A percentile compares a stretch with the other conserved stretches of the same genome.
phyloP scores from a whole-genome alignment of 2,113 vertebrate genomes.

The Xyrauchen texanus region DNA sequence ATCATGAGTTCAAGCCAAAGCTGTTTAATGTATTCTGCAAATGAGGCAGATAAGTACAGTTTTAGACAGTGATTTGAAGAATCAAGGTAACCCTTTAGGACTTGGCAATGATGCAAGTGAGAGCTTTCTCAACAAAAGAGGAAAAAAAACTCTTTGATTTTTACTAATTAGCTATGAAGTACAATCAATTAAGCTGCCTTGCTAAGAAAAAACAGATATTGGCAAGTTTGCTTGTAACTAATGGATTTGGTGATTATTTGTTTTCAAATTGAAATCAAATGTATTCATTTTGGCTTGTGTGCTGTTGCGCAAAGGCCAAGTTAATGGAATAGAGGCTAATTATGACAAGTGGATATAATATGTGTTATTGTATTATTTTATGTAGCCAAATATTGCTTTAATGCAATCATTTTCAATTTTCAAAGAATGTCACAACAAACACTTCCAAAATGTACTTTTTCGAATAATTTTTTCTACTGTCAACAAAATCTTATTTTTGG shows the following conservation, averaged over 20 bases:
- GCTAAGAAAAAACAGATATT: conserved; percentile 3
- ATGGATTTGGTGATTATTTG: not conserved
- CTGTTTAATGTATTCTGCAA: conserved; percentile 24
- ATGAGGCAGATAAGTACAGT: conserved; percentile 8
- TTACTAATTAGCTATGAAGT: not conserved
- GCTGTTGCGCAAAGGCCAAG: not conserved
- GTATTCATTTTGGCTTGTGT: conserved; percentile 25
- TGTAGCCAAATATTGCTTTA: not conserved
- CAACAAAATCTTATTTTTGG: not conserved
- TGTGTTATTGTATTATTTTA: conserved; percentile 3
- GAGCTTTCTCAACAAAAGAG: too few relatives aligned
- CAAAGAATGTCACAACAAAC: not conserved
- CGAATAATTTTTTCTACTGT: not conserved
- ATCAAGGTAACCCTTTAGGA: not conserved
- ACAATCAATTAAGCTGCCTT: not conserved
- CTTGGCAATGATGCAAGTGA: not conserved
- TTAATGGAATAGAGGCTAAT: conserved; percentile 2
- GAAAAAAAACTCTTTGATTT: not conserved
- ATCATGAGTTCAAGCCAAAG: not conserved
- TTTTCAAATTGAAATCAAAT: conserved; percentile 8
- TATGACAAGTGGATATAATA: not conserved
- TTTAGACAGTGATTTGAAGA: not conserved
- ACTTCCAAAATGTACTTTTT: not conserved
- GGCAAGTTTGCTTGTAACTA: not conserved
- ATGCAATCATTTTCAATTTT: not conserved